These are phyloP conservation scores for Aethes cnicana DNA, from an alignment of 2,888 invertebrate species.

Conservation along the genomic window DNA sequence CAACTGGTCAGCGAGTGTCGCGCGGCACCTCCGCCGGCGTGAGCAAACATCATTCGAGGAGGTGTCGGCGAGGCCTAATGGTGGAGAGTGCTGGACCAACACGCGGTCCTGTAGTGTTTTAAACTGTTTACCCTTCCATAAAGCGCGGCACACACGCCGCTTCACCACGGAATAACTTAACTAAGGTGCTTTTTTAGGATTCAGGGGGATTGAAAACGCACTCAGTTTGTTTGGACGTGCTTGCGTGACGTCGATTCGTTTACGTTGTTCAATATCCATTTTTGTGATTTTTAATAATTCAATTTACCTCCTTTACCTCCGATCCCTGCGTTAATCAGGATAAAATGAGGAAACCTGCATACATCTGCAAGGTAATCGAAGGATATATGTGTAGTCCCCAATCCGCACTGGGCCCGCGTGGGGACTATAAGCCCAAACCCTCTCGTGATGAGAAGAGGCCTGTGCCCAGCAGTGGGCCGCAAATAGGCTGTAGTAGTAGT, in stretches of 20 bases:
- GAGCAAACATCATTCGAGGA: slow-evolving; percentile 74
- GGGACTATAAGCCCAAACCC: too few species aligned
- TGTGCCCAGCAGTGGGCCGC: too few species aligned
- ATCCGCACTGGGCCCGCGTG: too few species aligned
- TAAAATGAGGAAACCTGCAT: too few species aligned
- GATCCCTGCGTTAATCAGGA: too few species aligned
- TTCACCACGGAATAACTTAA: slow-evolving; percentile 38
- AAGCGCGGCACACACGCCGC: slow-evolving; percentile 61
- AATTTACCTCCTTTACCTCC: too few species aligned
- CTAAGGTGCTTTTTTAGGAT: slow-evolving; percentile 19
- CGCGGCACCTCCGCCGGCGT: slow-evolving; percentile 60
- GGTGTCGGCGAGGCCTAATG: slow-evolving; percentile 78
- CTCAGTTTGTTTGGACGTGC: not conserved
- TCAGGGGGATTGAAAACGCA: not conserved
- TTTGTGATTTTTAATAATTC: too few species aligned
- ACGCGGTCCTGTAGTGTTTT: slow-evolving; percentile 77
- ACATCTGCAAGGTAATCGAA: too few species aligned
- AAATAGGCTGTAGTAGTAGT: too few species aligned
- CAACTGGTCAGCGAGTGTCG: slow-evolving; percentile 65
- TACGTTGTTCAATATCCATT: too few species aligned
- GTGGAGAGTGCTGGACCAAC: slow-evolving; percentile 80
- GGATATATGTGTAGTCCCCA: too few species aligned
- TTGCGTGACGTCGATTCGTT: not conserved
- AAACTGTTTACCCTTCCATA: slow-evolving; percentile 82
- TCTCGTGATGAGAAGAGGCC: too few species aligned